Conservation (phyloP, 92 coral and sea anemone genomes). For the Anthopleura xanthogrammica region DNA sequence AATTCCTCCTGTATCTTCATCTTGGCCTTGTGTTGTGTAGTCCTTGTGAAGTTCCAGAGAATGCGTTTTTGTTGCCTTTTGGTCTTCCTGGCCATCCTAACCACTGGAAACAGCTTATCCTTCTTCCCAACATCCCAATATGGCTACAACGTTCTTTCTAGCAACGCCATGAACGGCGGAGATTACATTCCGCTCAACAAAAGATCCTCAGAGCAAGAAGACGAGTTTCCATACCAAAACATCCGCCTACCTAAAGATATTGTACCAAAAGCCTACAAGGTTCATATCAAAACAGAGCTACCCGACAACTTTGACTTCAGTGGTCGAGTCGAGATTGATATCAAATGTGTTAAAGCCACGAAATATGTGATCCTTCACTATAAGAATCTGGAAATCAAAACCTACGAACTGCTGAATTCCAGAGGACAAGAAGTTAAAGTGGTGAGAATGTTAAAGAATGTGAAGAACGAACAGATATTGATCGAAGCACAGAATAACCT, state of each 20-base stretch:
- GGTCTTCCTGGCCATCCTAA: too few species aligned
- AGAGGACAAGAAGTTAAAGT: constrained; percentile 42
- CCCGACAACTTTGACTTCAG: constrained; percentile 57
- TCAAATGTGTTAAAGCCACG: constrained; percentile 54
- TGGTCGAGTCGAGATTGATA: constrained; percentile 70
- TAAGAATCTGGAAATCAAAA: constrained; percentile 55
- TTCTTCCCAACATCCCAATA: not conserved
- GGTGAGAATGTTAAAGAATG: constrained; percentile 47
- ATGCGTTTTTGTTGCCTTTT: too few species aligned
- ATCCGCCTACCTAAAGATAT: constrained; percentile 71
- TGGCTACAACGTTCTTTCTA: not conserved
- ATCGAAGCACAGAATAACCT: constrained; percentile 55
- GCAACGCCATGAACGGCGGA: not conserved
- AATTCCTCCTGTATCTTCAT: too few species aligned
- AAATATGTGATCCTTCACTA: constrained; percentile 69
- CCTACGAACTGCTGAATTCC: constrained; percentile 25
- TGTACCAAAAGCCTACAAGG: constrained; percentile 67
- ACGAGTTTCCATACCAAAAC: constrained; percentile 54
- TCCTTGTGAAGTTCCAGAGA: too few species aligned
- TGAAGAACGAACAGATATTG: constrained; percentile 67
- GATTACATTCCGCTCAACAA: not conserved
- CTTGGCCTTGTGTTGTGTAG: too few species aligned
- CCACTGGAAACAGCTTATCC: not conserved
- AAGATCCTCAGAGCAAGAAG: not conserved
- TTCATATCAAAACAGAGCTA: constrained; percentile 72